Percentiles rank a stretch among this genome's conserved stretches.
Conservation (phyloP, 35 echinoderm and acorn worm species). For the Lytechinus pictus region DNA sequence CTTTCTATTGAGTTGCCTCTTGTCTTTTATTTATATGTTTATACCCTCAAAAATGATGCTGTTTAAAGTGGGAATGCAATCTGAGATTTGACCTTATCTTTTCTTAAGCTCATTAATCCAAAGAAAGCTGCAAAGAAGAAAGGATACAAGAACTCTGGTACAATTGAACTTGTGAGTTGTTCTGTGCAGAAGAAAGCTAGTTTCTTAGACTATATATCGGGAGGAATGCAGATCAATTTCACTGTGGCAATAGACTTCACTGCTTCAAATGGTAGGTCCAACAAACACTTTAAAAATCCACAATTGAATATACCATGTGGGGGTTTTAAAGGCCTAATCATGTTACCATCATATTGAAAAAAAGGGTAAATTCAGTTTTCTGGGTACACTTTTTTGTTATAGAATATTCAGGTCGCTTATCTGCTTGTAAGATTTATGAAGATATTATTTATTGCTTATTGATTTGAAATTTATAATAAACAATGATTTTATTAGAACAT, state of each 20-base stretch:
- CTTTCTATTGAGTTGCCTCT: no score
- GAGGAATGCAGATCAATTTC: slow-evolving; percentile 94
- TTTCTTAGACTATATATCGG: slow-evolving; percentile 92
- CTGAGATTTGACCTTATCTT: no score
- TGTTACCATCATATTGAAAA: background rate
- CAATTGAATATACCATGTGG: background rate
- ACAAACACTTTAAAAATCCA: background rate
- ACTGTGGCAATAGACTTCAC: slow-evolving; percentile 97
- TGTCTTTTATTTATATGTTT: no score
- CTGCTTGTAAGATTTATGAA: no score
- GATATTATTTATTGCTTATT: no score
- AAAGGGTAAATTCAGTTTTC: background rate
- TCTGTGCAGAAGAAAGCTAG: slow-evolving; percentile 69
- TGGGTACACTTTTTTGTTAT: no score
- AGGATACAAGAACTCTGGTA: slow-evolving; percentile 89
- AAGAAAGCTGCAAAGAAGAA: slow-evolving; percentile 99
- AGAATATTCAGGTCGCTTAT: no score
- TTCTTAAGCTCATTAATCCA: slow-evolving; percentile 77
- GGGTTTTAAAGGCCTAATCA: background rate
- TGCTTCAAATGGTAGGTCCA: slow-evolving; percentile 90
- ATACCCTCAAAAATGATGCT: no score
- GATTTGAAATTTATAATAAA: no score
- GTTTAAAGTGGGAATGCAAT: no score
- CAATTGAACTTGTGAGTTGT: slow-evolving; percentile 82
- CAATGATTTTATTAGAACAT: no score